These are phyloP conservation scores for Tuta absoluta DNA, from an alignment of 2,888 invertebrate genomes.

Conservation along the genomic window DNA sequence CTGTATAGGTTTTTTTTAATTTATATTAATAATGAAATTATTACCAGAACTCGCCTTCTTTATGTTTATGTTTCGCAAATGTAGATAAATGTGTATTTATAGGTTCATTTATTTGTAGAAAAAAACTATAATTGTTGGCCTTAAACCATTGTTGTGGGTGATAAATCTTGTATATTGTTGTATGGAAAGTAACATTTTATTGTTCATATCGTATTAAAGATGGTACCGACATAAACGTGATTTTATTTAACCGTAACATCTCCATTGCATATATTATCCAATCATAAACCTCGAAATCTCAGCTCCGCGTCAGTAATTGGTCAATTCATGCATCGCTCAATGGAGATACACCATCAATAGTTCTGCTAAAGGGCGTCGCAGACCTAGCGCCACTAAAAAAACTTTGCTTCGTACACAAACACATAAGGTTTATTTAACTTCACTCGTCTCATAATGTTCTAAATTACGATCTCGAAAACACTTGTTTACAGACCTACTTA, in stretches of 20 bases:
- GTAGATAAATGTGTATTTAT: constrained; percentile 48
- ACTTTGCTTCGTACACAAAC: too few species aligned
- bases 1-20: constrained; percentile 48
- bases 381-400: too few species aligned
- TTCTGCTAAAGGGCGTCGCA: too few species aligned
- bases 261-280: too few species aligned
- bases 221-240: constrained; percentile 52
- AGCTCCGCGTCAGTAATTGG: too few species aligned
- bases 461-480: too few species aligned
- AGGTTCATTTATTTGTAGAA: constrained; percentile 57
- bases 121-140: constrained; percentile 58
- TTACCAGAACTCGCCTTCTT: constrained; percentile 29
- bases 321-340: too few species aligned
- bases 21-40: constrained; percentile 43
- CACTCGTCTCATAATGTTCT: too few species aligned
- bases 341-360: too few species aligned
- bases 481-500: too few species aligned
- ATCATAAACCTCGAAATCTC: too few species aligned
- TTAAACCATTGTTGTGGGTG: constrained; percentile 53
- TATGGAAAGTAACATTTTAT: constrained; percentile 59
- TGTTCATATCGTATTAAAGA: constrained; percentile 57
- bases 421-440: too few species aligned
- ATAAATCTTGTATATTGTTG: constrained; percentile 63
- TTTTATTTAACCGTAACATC: constrained; percentile 34
- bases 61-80: constrained; percentile 45